Base-by-base conservation (phyloP, 2,888 invertebrate genomes). In the Gymnosoma rotundatum region DNA sequence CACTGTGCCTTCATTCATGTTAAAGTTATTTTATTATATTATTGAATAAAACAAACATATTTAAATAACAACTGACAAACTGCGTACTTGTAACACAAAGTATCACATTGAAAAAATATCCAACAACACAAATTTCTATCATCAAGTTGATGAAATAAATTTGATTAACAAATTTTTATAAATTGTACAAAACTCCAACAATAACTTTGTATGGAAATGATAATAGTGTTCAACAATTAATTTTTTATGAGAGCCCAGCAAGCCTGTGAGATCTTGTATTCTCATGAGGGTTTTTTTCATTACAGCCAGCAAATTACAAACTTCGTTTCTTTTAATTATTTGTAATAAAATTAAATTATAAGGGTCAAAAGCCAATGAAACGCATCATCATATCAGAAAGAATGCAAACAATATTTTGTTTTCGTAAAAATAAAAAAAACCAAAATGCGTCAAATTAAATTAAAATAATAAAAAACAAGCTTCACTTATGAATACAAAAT, bases 331-430 rank as follows among this genome's bases (percentile, higher is more conserved):
- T 84, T 78, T 79, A 75, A 78, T 79, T 82, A 42, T 78, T 38
- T 64, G 60, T 78, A 81, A 82, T 69, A 58, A 80, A 82, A 78
- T 85, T 81, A 75, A 85, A 82, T 85, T 82, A 78, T 85, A 78
- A 82, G 85, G 82, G 81, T 85, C 82, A 79, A 85, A 85, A 56
- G 56, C 45, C 54, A 74, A 74, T 56, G 48, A 69, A 69, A 58
- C 50, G 45, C 66, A 52, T 38, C 50, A 50, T 42, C 52, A 75
- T 48, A 38, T 63, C 69, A 56, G 7, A 63, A 60, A 72, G n/a
- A 60, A 50, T 25, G 42, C 4, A 36, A 78, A 56, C 25, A 63
- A 58, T 38, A 12, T 18, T 32, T 32, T 61, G 16, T 81, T 81
- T 63, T 58, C 63, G 70, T 70, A 38, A 61, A 66, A 79, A 72